Evolutionary conservation across 2,888 invertebrate species (phyloP).

Genomic region (Dorcus hopei): DNA sequence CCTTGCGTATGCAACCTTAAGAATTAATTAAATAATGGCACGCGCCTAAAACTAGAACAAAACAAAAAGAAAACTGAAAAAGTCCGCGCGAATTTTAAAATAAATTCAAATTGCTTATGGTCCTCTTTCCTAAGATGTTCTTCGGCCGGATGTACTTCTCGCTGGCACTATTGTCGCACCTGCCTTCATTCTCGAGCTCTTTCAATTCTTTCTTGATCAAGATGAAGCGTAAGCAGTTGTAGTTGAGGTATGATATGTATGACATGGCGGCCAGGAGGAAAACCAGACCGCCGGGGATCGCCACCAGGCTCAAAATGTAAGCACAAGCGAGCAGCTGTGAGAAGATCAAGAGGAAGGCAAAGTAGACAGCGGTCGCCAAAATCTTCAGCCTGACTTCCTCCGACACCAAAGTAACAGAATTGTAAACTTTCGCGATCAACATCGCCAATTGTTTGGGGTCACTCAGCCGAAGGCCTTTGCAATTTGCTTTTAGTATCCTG

Average conservation of each 20-base stretch:
- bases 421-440: background rate
- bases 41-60: too few relatives aligned
- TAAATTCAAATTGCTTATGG: conserved; percentile 28
- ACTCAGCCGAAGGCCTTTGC: background rate
- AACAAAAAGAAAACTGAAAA: too few relatives aligned
- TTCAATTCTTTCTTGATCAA: conserved; percentile 12
- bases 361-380: conserved; percentile 31
- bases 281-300: conserved; percentile 34
- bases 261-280: conserved; percentile 33
- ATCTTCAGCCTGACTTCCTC: conserved; percentile 6
- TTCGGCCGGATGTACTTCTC: conserved; percentile 16
- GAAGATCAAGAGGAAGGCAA: conserved; percentile 27
- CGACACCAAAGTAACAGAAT: background rate
- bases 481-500: background rate
- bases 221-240: conserved; percentile 19
- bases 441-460: conserved; percentile 6
- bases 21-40: too few relatives aligned
- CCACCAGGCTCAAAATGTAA: conserved; percentile 28
- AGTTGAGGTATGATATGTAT: conserved; percentile 24
- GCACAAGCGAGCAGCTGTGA: conserved; percentile 32
- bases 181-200: conserved; percentile 11
- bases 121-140: conserved; percentile 27
- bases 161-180: conserved; percentile 4
- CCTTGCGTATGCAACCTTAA: too few relatives aligned
- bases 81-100: conserved; percentile 12